A percentile compares a stretch with the other conserved stretches of the same genome.
These are phyloP conservation scores for Villa cingulata DNA, from an alignment of 2,888 invertebrate species.

Conservation along the genomic window DNA sequence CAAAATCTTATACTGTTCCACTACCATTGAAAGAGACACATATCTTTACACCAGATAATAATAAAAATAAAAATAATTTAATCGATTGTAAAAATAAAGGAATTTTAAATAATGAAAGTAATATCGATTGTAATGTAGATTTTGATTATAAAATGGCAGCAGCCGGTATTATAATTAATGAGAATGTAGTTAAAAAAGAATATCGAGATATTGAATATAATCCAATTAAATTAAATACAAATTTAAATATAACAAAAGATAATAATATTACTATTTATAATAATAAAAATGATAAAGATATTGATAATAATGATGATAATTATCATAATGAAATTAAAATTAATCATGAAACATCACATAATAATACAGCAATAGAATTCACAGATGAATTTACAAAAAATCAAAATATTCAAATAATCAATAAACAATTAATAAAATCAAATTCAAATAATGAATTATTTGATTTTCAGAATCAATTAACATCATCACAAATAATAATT, in stretches of 20 bases:
- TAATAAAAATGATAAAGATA: too few species aligned
- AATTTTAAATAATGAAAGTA: background rate
- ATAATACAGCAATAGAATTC: too few species aligned
- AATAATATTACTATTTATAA: background rate
- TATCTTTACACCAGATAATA: slow-evolving; percentile 32
- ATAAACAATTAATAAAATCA: too few species aligned
- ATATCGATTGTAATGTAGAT: slow-evolving; percentile 24
- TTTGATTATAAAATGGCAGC: slow-evolving; percentile 34
- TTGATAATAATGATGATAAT: background rate
- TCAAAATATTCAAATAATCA: too few species aligned
- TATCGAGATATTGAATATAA: slow-evolving; percentile 36
- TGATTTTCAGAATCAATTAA: too few species aligned
- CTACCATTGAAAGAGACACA: slow-evolving; percentile 36
- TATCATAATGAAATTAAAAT: too few species aligned
- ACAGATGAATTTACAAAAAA: too few species aligned
- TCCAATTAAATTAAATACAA: slow-evolving; percentile 18
- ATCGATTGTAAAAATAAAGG: slow-evolving; percentile 13
- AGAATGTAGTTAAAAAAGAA: slow-evolving; percentile 35
- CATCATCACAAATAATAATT: too few species aligned
- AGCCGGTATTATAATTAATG: slow-evolving; percentile 34
- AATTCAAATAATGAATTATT: too few species aligned
- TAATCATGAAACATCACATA: too few species aligned
- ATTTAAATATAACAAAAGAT: too few species aligned
- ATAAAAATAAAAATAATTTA: slow-evolving; percentile 20
- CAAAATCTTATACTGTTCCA: slow-evolving; percentile 25